Evolutionary conservation across 2,113 vertebrate species (phyloP).

Genomic region (Seriola quinqueradiata): DNA sequence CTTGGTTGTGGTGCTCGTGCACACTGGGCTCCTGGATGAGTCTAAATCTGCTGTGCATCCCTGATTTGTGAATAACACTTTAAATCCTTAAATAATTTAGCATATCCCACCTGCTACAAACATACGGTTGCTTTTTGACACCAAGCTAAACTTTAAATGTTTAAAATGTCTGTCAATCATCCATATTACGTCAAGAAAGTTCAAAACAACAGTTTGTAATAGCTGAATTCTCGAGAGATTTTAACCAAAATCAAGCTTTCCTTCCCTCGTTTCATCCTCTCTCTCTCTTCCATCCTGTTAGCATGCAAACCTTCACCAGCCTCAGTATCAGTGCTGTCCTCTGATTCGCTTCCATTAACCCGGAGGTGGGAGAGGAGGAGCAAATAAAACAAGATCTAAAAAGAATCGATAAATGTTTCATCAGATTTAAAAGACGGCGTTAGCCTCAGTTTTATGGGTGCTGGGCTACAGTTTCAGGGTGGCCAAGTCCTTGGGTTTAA

Average conservation of each 20-base stretch:
- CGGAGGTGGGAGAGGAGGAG: constrained; percentile 61
- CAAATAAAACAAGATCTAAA: constrained; percentile 81
- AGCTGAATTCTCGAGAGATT: neutral
- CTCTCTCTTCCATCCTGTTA: constrained; percentile 17
- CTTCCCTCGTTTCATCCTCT: neutral
- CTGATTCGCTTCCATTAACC: constrained; percentile 67
- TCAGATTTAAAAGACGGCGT: constrained; percentile 82
- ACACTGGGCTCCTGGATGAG: no score
- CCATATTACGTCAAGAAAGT: no score
- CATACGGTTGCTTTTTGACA: no score
- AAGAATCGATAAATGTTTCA: constrained; percentile 84
- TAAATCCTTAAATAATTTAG: no score
- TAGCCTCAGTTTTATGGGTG: constrained; percentile 77
- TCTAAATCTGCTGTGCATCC: no score
- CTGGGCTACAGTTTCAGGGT: constrained; percentile 78
- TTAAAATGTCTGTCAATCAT: no score
- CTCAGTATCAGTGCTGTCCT: constrained; percentile 42
- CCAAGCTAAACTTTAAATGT: no score
- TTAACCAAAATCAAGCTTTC: constrained; percentile 10
- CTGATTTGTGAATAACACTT: no score
- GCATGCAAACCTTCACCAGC: constrained; percentile 28
- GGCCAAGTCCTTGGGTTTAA: constrained; percentile 85
- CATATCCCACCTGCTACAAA: no score
- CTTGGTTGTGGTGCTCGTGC: no score
- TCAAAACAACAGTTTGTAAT: neutral